phyloP scores from a whole-genome alignment of 2,888 invertebrate genomes.

The Exephanes ischioxanthus region DNA sequence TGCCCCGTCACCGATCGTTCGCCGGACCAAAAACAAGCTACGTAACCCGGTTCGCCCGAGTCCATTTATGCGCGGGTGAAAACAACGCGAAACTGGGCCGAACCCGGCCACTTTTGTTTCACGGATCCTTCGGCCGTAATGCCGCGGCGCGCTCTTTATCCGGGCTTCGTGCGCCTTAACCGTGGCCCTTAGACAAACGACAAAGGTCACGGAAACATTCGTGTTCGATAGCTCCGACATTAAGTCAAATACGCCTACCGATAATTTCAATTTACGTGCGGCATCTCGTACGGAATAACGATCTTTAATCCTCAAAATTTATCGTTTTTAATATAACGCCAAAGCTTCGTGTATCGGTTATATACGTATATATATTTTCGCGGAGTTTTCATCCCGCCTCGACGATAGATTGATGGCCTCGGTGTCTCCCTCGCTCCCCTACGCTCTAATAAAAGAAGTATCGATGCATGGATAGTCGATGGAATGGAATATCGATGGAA shows the following conservation, averaged over 20 bases:
- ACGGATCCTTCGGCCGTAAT: not conserved
- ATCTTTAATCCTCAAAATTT: constrained; percentile 54
- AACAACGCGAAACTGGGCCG: constrained; percentile 64
- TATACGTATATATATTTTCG: constrained; percentile 34
- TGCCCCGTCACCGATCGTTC: constrained; percentile 35
- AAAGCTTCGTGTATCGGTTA: constrained; percentile 12
- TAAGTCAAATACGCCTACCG: not conserved
- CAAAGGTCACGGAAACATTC: not conserved
- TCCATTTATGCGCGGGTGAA: constrained; percentile 63
- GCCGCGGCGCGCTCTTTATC: not conserved
- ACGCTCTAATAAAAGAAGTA: constrained; percentile 61
- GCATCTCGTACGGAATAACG: constrained; percentile 38
- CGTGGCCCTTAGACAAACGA: not conserved
- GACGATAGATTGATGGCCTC: constrained; percentile 66
- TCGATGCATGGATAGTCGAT: constrained; percentile 67
- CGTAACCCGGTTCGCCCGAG: constrained; percentile 62
- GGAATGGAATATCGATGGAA: constrained; percentile 67
- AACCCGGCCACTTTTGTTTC: not conserved
- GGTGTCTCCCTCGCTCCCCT: constrained; percentile 37
- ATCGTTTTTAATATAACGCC: constrained; percentile 62
- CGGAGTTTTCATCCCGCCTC: constrained; percentile 53
- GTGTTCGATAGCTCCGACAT: not conserved
- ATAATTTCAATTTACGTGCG: constrained; percentile 33
- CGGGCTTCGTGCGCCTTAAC: not conserved
- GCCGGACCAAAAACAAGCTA: constrained; percentile 45